Conservation (phyloP, 2,797 vertebrate genomes). For the Urocyon cinereoargenteus region DNA sequence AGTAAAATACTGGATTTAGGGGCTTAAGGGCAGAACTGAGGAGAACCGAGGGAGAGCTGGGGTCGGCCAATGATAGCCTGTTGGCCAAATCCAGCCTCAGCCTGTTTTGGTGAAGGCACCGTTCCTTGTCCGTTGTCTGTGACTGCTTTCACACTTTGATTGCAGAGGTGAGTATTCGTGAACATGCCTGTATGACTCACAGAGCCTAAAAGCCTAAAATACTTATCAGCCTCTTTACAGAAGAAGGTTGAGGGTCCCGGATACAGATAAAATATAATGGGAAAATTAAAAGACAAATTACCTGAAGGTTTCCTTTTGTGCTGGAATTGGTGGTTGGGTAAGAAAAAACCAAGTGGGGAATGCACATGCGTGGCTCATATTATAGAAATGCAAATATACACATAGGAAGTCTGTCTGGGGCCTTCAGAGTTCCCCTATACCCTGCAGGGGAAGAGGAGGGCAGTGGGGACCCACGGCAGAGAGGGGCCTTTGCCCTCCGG, state of each 20-base stretch:
- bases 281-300: neutral
- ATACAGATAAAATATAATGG: neutral
- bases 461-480: rapidly evolving
- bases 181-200: neutral
- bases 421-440: neutral
- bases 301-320: neutral
- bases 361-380: neutral
- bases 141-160: neutral
- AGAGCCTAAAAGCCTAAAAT: neutral
- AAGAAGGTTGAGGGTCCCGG: neutral
- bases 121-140: rapidly evolving
- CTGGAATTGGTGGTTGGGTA: neutral
- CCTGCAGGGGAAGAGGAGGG: neutral
- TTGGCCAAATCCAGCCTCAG: neutral
- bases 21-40: neutral
- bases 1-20: neutral
- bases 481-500: neutral
- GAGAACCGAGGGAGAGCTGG: neutral
- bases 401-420: neutral
- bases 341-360: neutral
- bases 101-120: neutral
- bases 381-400: neutral
- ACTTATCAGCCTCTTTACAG: neutral
- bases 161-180: neutral
- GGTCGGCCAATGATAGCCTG: neutral